Base-by-base conservation (phyloP, 2,888 invertebrate species). In the Protula sp. region DNA sequence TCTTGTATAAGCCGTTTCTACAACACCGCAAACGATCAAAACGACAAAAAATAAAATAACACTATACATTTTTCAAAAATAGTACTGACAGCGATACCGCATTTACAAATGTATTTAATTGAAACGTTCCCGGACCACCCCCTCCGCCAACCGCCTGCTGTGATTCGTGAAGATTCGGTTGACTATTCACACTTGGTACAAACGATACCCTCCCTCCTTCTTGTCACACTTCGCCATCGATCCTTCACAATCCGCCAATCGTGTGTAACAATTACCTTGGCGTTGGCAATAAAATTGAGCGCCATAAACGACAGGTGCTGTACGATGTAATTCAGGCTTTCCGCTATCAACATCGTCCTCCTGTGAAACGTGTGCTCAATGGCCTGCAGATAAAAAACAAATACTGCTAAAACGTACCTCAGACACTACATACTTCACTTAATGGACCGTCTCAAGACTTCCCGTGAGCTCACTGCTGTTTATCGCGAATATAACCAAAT, bases 301-400 rank as follows among this genome's bases (percentile, higher is more conserved):
- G 88, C 86, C 79, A 89, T 89, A 79, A 89, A 89, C 67, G 87
- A 85, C 50, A 91, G 83, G 81, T 92, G 89, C 74, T 94, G 93
- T 22, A 88, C 81, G 52, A 91, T 87, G 79, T 91, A 87, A 70
- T 87, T 87, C 57, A 89, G 84, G 14, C 89, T 87, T 73, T 88
- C 87, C 26, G 88, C 85, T 56, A 94, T 86, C 66, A 87, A 84
- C 64, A 87, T 84, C 54, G 87, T 85, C 75, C 91, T 86, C 47
- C 87, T 83, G 58, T 86, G 85, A 70, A 90, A 88, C 19, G 86
- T 86, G 66, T 86, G 85, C 74, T 89, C 87, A 65, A 94, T 84
- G 30, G 88, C 85, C 82, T 80, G 64, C 3, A 67, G 63, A n/a
- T n/a, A n/a, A n/a, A n/a, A n/a, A n/a, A n/a, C n/a, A 48, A 51